Evolutionary conservation across 2,113 vertebrate species (phyloP).

Genomic region (Chaetodon auriga): DNA sequence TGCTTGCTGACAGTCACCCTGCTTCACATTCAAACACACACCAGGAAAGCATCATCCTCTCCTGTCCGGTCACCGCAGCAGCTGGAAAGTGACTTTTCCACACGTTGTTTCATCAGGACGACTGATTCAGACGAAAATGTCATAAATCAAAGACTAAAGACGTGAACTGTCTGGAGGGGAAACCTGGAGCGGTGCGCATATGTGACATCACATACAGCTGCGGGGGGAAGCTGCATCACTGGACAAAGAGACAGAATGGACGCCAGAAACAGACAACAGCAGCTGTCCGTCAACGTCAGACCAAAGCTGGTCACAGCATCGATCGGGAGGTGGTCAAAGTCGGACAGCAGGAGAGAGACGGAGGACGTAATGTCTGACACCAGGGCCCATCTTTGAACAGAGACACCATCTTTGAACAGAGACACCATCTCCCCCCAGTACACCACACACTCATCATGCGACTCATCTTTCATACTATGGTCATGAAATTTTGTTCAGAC

Average conservation of each 20-base stretch:
- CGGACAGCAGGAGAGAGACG: too few species aligned
- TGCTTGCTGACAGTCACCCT: conserved; percentile 8
- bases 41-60: conserved; percentile 32
- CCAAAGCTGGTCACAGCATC: neutral
- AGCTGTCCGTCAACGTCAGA: neutral
- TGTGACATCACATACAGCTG: neutral
- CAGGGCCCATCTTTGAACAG: too few species aligned
- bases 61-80: conserved; percentile 25
- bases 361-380: too few species aligned
- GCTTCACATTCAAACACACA: conserved; percentile 7
- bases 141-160: conserved; percentile 10
- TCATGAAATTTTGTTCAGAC: neutral
- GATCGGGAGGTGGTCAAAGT: too few species aligned
- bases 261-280: neutral
- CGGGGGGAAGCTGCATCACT: neutral
- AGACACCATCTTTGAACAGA: too few species aligned
- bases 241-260: neutral
- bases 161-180: neutral
- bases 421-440: too few species aligned
- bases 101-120: conserved; percentile 7
- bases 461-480: neutral
- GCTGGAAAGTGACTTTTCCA: conserved; percentile 29
- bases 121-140: neutral
- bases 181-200: neutral
- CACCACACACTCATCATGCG: too few species aligned